A percentile compares a stretch with the other conserved stretches of the same genome.
Conservation (phyloP, 2,113 vertebrate species). For the Actenoides hombroni region DNA sequence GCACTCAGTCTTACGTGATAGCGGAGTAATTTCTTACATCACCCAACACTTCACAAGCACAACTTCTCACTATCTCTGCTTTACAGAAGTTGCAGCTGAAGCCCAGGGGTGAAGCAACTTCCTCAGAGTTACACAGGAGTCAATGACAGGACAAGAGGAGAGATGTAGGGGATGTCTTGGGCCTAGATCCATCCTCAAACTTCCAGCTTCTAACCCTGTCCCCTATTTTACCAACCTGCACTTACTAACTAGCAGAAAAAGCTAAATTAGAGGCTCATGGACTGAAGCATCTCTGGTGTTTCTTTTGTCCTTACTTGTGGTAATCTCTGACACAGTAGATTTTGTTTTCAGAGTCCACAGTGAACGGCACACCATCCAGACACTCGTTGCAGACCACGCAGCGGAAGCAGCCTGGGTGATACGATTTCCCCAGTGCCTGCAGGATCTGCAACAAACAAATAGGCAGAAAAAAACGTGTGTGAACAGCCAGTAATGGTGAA, state of each 20-base stretch:
- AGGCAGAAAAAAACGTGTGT: background rate
- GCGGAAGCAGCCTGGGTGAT: constrained; percentile 95
- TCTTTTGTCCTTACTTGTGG: constrained; percentile 83
- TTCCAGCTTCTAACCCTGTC: background rate
- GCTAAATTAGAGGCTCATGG: background rate
- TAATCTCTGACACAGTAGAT: constrained; percentile 98
- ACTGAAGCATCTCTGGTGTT: background rate
- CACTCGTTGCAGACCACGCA: constrained; percentile 94
- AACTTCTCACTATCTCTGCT: background rate
- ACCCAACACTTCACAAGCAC: background rate
- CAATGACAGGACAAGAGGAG: background rate
- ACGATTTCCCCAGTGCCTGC: constrained; percentile 94
- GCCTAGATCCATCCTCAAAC: background rate
- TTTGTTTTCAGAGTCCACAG: constrained; percentile 93
- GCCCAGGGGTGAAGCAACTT: background rate
- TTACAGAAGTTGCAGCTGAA: background rate
- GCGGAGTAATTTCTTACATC: background rate
- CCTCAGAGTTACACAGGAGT: background rate
- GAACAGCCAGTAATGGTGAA: background rate
- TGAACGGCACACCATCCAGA: constrained; percentile 95
- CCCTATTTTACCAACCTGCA: background rate
- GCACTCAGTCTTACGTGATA: background rate
- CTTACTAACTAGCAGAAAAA: background rate
- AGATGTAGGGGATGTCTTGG: background rate
- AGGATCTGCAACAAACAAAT: constrained; percentile 82